Base-by-base conservation (phyloP, 2,797 vertebrate species). In the Smutsia gigantea region DNA sequence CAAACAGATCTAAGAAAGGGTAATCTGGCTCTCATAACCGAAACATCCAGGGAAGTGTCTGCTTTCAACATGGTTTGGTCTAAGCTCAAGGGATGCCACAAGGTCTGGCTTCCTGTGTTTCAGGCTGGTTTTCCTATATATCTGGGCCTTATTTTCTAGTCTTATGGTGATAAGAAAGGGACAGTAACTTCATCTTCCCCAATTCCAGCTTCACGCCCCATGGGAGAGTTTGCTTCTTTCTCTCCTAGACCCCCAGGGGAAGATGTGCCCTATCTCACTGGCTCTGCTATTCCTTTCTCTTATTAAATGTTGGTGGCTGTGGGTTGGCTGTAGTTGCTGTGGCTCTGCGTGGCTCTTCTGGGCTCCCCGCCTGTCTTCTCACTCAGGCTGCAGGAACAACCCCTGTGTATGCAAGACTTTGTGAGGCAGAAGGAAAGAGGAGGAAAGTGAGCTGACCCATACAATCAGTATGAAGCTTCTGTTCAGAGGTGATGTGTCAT, bases 211-310 rank as follows among this genome's bases (percentile, higher is more conserved):
- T 42, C 55, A 15, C 2, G 11, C 0, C 9, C 14, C 7, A 0
- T 4, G 31, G 18, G 13, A 23, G 78, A 53, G 5, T 0, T 17
- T 13, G 18, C 23, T 31, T 15, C 37, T 86, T 27, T 74, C 25
- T 86, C 29, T 74, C n/a, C 31, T 21, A 1, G n/a, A 23, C 11
- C 12, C 18, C 23, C 25, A 34, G 49, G 59, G 37, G 55, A 37
- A 1, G 42, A 15, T 3, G 1, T 0, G 0, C 25, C 5, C 1
- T 4, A 1, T 29, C 42, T 53, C 18, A 0, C 21, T 17, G 72
- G 17, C 29, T 51, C 4, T 9, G 34, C 17, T 29, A 21, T 81
- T 68, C 46, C 8, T 11, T 59, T 84, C 14, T 53, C 21, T 18
- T 49, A 25, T 68, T 71, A 34, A 31, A 4, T 78, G 46, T 57